A percentile compares a stretch with the other conserved stretches of the same genome.
Conservation (phyloP, 2,113 vertebrate species). For the Scartelaos histophorus region DNA sequence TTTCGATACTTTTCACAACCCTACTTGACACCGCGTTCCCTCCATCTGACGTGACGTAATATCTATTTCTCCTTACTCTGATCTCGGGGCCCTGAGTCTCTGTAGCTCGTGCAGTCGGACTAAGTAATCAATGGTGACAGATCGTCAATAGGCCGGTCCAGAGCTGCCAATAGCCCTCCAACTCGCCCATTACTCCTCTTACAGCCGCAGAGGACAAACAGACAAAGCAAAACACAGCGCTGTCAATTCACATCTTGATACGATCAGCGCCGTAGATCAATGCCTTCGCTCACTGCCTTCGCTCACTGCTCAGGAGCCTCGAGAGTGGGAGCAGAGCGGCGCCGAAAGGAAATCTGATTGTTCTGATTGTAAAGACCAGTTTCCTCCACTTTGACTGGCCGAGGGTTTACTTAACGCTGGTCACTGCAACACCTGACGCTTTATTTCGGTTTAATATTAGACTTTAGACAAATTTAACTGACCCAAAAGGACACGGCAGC, state of each 20-base stretch:
- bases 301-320: slow-evolving; percentile 58
- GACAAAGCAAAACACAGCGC: slow-evolving; percentile 51
- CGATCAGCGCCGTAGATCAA: slow-evolving; percentile 58
- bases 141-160: slow-evolving; percentile 68
- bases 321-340: slow-evolving; percentile 16
- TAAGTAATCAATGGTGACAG: slow-evolving; percentile 78
- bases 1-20: no score
- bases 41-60: slow-evolving; percentile 26
- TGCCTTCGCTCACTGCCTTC: slow-evolving; percentile 63
- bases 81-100: slow-evolving; percentile 15
- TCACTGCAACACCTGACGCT: neutral
- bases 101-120: slow-evolving; percentile 44
- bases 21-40: neutral
- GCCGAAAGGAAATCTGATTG: slow-evolving; percentile 36
- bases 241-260: slow-evolving; percentile 60
- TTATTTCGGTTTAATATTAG: no score
- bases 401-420: neutral
- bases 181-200: slow-evolving; percentile 70
- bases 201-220: slow-evolving; percentile 51
- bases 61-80: slow-evolving; percentile 36
- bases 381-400: slow-evolving; percentile 25
- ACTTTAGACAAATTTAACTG: no score
- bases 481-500: no score
- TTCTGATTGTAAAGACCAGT: slow-evolving; percentile 34
- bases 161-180: slow-evolving; percentile 72